Conservation (phyloP, 2,888 invertebrate species). For the Syritta pipiens region DNA sequence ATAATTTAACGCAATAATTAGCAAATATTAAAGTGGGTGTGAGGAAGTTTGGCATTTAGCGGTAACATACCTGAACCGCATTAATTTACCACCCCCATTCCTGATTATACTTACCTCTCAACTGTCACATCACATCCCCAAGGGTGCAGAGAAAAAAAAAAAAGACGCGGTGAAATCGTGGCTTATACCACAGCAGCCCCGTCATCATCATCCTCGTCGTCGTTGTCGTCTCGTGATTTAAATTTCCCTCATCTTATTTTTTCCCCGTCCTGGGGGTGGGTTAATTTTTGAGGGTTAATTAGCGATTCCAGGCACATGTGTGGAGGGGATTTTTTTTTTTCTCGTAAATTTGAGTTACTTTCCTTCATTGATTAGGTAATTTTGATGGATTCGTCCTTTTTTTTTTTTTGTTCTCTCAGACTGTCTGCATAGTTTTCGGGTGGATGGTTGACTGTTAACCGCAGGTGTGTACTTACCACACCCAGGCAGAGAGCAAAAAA, state of each 20-base stretch:
- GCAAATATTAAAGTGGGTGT: slow-evolving; percentile 58
- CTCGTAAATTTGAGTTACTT: background rate
- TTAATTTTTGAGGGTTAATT: slow-evolving; percentile 41
- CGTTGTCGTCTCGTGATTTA: slow-evolving; percentile 29
- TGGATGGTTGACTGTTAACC: slow-evolving; percentile 19
- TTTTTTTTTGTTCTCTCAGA: too few species aligned
- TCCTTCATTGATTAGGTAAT: slow-evolving; percentile 39
- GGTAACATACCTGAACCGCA: slow-evolving; percentile 66
- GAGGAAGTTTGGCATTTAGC: slow-evolving; percentile 57
- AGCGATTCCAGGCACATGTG: slow-evolving; percentile 45
- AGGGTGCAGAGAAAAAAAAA: slow-evolving; percentile 10
- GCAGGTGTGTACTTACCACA: slow-evolving; percentile 41
- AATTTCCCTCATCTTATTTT: slow-evolving; percentile 30
- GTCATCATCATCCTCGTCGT: too few species aligned
- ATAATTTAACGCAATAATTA: slow-evolving; percentile 69
- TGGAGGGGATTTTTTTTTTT: slow-evolving; percentile 12
- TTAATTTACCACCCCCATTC: slow-evolving; percentile 42
- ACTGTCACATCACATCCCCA: slow-evolving; percentile 43
- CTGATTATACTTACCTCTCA: slow-evolving; percentile 40
- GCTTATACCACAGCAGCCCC: too few species aligned
- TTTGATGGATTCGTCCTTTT: too few species aligned
- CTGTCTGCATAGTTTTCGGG: background rate
- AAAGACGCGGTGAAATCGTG: slow-evolving; percentile 29
- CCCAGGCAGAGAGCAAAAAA: background rate
- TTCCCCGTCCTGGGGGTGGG: background rate